Base-by-base conservation (phyloP, 2,797 vertebrate species). In the Channallabes apus region DNA sequence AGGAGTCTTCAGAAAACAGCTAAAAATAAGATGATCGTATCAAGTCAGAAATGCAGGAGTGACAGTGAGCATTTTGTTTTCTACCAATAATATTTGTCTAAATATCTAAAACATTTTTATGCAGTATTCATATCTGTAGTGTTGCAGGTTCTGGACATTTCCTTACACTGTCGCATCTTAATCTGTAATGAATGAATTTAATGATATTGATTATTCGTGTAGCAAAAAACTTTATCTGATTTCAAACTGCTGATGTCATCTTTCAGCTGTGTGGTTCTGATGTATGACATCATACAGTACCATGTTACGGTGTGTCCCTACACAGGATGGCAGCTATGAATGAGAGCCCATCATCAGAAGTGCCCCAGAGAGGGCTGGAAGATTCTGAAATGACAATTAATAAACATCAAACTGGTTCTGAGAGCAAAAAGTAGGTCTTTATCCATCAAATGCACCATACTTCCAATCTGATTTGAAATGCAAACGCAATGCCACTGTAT, bases 291-390 rank as follows among this genome's bases (percentile, higher is more conserved):
- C 62, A 67, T 62, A 32, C 64, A 20, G 29, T n/a, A n/a, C n/a
- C n/a, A n/a, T 32, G 24, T 81, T 56, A 32, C 8, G 9, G 64
- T 68, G 18, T 54, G 4, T 20, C 61, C 27, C 35, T 22, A 32
- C 18, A 67, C n/a, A 81, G 79, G n/a, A 54, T 68, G 4, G 46
- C 80, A 54, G 64, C 27, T 32, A 68, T 54, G 46, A 81, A 68
- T 32, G 3, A 35, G 64, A 81, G 41, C n/a, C n/a, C 64, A 32
- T 27, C n/a, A 29, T 22, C 22, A 24, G 46, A 81, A 3, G 41
- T 68, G 62, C 79, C 62, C 41, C 64, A 22, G 41, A 29, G 46
- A 14, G 80, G 80, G 62, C 41, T 56, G 64, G 46, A 29, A 81
- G n/a, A 81, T n/a, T 41, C 4, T 22, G 27, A 58, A 35, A 58